Base-by-base conservation (phyloP, 2,113 vertebrate species). In the Erpornis zantholeuca region DNA sequence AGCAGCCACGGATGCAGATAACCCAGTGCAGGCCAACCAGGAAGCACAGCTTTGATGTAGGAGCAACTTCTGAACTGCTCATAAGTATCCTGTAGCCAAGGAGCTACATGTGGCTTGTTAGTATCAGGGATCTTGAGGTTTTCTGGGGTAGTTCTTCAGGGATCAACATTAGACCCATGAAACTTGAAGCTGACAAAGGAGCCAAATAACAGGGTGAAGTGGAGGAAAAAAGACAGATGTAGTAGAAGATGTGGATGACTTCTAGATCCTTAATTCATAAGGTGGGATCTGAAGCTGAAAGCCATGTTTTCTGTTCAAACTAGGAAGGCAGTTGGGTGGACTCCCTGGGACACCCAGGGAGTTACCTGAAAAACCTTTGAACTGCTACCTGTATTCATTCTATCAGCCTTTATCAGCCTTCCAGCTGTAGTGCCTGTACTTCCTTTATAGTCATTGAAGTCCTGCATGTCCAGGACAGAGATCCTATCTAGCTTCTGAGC, bases 71-170 rank as follows among this genome's bases (percentile, higher is more conserved):
- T 73, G 47, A 81, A 59, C 33, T 60, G 35, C 60, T 81, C 8
- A 0, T 17, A 61, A 65, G 10, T 61, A 28, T 83, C 15, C 25
- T 73, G 45, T 49, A 53, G 35, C 57, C 3, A 3, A 53, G 25
- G n/a, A 61, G 10, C 5, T 79, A 22, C 19, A 20, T 0, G 1
- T 72, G 35, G 6, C 19, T 83, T 0, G 15, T 65, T 23, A 42
- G 11, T 68, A 18, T 60, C 21, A 64, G 21, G 2, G 16, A 52
- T 86, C n/a, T 27, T 72, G 49, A 72, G 22, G 28, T 77, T 85
- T 76, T 73, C 68, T 28, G 61, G 45, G 15, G 31, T 69, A n/a
- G 21, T n/a, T 82, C 15, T 22, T 79, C 63, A 77, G 47, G 13
- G 9, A 29, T 69, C 64, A 54, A 24, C 33, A 54, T 61, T 59